A percentile compares a stretch with the other conserved stretches of the same genome.
Conservation (phyloP, 2,888 invertebrate genomes). For the Drosophila limbata region DNA sequence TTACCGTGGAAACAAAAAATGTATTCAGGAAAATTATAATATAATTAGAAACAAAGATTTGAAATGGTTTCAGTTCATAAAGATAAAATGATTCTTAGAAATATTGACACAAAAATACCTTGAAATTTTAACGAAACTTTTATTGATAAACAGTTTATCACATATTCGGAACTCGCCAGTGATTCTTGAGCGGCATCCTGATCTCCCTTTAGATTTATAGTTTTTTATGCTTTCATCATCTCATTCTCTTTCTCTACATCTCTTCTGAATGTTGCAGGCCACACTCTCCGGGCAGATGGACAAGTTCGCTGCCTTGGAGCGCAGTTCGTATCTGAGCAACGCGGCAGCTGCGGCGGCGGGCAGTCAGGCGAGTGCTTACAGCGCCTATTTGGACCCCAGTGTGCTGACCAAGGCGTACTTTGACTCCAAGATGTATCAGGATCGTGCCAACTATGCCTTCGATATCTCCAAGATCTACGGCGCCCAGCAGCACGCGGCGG, state of each 20-base stretch:
- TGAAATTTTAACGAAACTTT: too few relatives aligned
- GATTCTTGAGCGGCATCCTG: too few relatives aligned
- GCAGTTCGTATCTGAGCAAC: slow-evolving; percentile 84
- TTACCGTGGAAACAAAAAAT: too few relatives aligned
- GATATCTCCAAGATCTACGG: slow-evolving; percentile 86
- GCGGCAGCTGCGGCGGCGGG: slow-evolving; percentile 85
- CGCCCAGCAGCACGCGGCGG: slow-evolving; percentile 83
- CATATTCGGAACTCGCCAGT: too few relatives aligned
- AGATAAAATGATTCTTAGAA: too few relatives aligned
- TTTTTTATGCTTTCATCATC: not conserved
- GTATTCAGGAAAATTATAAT: too few relatives aligned
- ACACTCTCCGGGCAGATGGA: slow-evolving; percentile 85
- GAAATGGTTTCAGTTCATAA: too few relatives aligned
- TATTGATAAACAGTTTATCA: too few relatives aligned
- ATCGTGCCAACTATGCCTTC: slow-evolving; percentile 85
- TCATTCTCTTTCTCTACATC: not conserved
- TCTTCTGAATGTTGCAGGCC: slow-evolving; percentile 60
- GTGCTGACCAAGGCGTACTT: slow-evolving; percentile 86
- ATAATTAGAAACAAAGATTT: too few relatives aligned
- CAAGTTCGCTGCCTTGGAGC: slow-evolving; percentile 85
- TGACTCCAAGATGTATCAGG: slow-evolving; percentile 86
- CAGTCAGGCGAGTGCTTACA: slow-evolving; percentile 85
- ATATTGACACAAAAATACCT: too few relatives aligned
- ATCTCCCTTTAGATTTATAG: too few relatives aligned
- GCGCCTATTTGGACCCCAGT: slow-evolving; percentile 85